Conservation (phyloP, 2,113 vertebrate species). For the Oreamnos americanus region DNA sequence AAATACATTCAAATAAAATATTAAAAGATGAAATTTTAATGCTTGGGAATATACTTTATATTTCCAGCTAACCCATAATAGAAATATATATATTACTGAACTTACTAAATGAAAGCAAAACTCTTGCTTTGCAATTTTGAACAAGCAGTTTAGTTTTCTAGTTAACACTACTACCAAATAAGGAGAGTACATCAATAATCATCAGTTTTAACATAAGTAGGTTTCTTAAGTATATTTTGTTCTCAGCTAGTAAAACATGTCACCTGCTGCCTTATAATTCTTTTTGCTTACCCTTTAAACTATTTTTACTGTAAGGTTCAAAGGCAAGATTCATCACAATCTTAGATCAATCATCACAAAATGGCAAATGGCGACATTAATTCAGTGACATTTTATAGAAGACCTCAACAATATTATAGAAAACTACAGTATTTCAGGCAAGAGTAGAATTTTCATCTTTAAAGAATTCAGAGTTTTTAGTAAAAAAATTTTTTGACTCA, state of each 20-base stretch:
- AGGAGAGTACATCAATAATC: neutral
- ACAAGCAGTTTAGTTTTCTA: neutral
- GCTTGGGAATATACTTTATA: neutral
- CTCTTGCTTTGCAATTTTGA: neutral
- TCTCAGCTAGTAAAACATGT: neutral
- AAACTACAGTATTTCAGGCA: neutral
- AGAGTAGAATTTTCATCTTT: neutral
- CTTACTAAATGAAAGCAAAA: slow-evolving; percentile 24
- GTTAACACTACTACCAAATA: neutral
- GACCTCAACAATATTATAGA: neutral
- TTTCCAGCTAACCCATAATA: neutral
- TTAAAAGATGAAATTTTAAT: slow-evolving; percentile 4
- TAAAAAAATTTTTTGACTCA: neutral
- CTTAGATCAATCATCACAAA: neutral
- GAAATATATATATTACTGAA: neutral
- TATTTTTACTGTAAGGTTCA: neutral
- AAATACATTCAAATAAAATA: slow-evolving; percentile 23
- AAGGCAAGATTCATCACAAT: neutral
- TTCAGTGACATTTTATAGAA: neutral
- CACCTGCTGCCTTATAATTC: neutral
- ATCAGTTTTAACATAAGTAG: neutral
- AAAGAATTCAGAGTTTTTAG: neutral
- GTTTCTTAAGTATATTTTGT: neutral
- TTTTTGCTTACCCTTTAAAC: slow-evolving; percentile 2
- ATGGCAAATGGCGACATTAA: neutral